A percentile compares a stretch with the other conserved stretches of the same genome.
These are phyloP conservation scores for Hetaerina americana DNA, from an alignment of 1,140 invertebrate species.

Conservation along the genomic window DNA sequence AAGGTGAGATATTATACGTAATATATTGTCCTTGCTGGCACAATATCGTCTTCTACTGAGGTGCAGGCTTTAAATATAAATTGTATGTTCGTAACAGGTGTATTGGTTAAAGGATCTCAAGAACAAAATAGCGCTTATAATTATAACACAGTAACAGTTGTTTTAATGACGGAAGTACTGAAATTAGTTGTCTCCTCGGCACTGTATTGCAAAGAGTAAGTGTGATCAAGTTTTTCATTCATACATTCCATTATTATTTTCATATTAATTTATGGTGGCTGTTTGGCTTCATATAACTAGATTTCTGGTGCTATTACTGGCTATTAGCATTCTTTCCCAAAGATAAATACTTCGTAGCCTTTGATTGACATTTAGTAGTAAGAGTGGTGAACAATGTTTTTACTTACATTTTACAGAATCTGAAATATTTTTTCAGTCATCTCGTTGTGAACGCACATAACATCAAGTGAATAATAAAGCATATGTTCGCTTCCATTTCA, in stretches of 20 bases:
- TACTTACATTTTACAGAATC: background rate
- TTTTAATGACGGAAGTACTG: conserved; percentile 74
- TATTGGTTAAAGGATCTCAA: conserved; percentile 82
- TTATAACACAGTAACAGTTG: conserved; percentile 79
- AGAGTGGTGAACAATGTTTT: background rate
- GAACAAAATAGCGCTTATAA: conserved; percentile 62
- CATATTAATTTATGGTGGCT: too few relatives aligned
- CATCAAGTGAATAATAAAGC: background rate
- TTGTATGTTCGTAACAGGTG: conserved; percentile 46
- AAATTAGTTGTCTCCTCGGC: conserved; percentile 62
- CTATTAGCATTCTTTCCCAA: background rate
- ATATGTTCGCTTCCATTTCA: background rate
- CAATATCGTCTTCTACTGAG: background rate
- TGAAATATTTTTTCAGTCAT: too few relatives aligned
- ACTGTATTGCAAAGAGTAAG: conserved; percentile 60
- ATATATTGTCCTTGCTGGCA: background rate
- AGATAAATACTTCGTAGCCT: background rate
- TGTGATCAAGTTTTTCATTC: conserved; percentile 16
- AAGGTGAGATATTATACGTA: conserved; percentile 41
- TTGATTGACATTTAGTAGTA: background rate
- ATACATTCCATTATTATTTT: background rate
- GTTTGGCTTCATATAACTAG: background rate
- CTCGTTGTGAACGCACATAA: too few relatives aligned
- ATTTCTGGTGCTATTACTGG: background rate
- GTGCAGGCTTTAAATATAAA: background rate